Base-by-base conservation (phyloP, 2,888 invertebrate genomes). In the Cerastis leucographa region DNA sequence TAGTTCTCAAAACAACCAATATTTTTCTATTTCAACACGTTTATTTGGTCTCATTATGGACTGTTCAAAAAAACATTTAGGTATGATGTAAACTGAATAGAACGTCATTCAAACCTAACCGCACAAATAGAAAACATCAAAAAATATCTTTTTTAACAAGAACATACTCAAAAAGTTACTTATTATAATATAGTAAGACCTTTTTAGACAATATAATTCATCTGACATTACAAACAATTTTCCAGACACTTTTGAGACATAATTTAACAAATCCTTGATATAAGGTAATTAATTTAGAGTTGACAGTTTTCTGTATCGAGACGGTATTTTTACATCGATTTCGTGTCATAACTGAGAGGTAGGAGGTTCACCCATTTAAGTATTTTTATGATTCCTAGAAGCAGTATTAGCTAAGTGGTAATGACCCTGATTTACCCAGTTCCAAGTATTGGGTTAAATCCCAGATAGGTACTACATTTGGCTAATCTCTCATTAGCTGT, bases 181-280 rank as follows among this genome's bases (percentile, higher is more conserved):
- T n/a, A n/a, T n/a, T n/a, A 51, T 2, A 49, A n/a, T n/a, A 66
- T 19, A 25, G 5, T 14, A 12, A 42, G 44, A 51, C 25, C 35
- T 51, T 61, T 66, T 49, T 19, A 22, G 6, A 62, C 62, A 40
- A 71, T 25, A 40, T 72, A 72, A 56, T 25, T 74, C 14, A 64
- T 40, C 11, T 49, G 74, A 56, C 17, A 49, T 29, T n/a, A 61
- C 49, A 68, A 59, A 68, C 42, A 64, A 80, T 67, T 83, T 77
- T n/a, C 14, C 59, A 77, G 77, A 64, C 64, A 68, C 49, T 59
- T 76, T 56, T 71, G 59, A 71, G 68, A 42, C 54, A 66, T 83
- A 81, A 83, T 83, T 83, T 72, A 61, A 56, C 54, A 78, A 69
- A 25, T 78, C 68, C 46, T 56, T 42, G 65, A 35, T 62, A 22